A percentile compares a stretch with the other conserved stretches of the same genome.
These are phyloP conservation scores for Taenioides sp. DNA, from an alignment of 2,797 vertebrate genomes.

Conservation along the genomic window DNA sequence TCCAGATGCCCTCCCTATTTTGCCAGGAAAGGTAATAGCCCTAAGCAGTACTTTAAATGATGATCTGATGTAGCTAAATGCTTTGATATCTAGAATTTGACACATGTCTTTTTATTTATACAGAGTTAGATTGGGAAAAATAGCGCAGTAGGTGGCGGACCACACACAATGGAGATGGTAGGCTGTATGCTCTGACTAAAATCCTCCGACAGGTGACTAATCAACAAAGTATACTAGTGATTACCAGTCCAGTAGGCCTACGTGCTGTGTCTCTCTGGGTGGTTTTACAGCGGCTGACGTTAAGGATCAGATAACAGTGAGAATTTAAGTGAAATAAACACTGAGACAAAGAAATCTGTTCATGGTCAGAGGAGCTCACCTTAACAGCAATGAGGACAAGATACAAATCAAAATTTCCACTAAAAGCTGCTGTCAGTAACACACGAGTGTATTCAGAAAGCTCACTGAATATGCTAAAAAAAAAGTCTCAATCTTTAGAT, in stretches of 20 bases:
- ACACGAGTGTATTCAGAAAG: not conserved
- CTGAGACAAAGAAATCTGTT: not conserved
- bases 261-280: not conserved
- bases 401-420: not conserved
- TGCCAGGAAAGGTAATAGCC: too few relatives aligned
- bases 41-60: too few relatives aligned
- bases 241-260: not conserved
- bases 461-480: too few relatives aligned
- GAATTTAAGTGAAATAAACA: not conserved
- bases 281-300: conserved; percentile 1
- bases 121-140: not conserved
- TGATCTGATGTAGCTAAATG: not conserved
- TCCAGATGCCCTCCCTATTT: too few relatives aligned
- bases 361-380: not conserved
- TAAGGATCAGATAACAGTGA: not conserved
- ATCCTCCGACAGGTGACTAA: conserved; percentile 18
- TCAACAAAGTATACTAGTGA: conserved; percentile 3
- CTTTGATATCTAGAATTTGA: not conserved
- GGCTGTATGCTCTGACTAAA: not conserved
- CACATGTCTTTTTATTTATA: not conserved
- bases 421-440: not conserved
- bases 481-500: too few relatives aligned
- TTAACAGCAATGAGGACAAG: not conserved
- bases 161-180: conserved; percentile 20
- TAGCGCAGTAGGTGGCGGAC: conserved; percentile 13